These are phyloP conservation scores for Antheraea pernyi DNA, from an alignment of 1,140 invertebrate genomes.

Conservation along the genomic window DNA sequence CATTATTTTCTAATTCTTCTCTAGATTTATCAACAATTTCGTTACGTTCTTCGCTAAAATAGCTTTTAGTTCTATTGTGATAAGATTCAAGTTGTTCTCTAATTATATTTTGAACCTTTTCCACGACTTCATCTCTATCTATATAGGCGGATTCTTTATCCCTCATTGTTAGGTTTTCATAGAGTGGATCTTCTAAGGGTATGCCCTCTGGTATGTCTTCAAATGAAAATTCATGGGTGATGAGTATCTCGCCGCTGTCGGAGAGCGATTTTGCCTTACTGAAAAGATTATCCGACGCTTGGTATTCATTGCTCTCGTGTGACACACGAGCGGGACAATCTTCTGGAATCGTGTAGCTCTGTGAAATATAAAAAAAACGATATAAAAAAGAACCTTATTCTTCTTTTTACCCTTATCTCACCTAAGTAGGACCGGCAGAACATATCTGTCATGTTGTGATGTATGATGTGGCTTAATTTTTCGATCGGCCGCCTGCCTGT, in stretches of 20 bases:
- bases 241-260: slow-evolving; percentile 49
- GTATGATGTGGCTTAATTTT: no score
- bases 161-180: slow-evolving; percentile 50
- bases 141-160: background rate
- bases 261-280: slow-evolving; percentile 47
- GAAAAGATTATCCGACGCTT: slow-evolving; percentile 55
- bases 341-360: slow-evolving; percentile 68
- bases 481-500: no score
- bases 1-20: background rate
- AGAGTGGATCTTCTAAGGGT: slow-evolving; percentile 60
- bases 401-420: no score
- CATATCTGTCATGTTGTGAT: no score
- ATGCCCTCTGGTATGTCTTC: slow-evolving; percentile 63
- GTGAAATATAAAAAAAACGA: slow-evolving; percentile 16
- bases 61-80: slow-evolving; percentile 3
- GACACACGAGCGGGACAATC: slow-evolving; percentile 55
- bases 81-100: background rate
- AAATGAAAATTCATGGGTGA: slow-evolving; percentile 55
- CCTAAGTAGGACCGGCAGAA: no score
- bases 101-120: background rate
- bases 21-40: background rate
- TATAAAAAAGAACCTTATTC: no score
- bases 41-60: background rate
- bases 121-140: background rate
- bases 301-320: slow-evolving; percentile 40